phyloP scores from a whole-genome alignment of 2,113 vertebrate species.

The Acrocephalus arundinaceus region DNA sequence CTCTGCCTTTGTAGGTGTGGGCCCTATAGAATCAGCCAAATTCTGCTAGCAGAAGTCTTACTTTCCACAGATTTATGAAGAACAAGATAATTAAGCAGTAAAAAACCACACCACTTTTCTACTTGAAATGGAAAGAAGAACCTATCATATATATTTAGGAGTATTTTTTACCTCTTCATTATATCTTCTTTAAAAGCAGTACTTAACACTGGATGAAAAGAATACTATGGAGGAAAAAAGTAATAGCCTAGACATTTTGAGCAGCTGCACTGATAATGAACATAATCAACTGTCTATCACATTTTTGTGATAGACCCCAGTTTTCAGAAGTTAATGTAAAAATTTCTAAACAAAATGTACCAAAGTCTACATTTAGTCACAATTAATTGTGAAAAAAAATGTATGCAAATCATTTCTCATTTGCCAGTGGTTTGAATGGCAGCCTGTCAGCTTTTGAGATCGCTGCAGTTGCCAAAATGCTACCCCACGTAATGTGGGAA shows the following conservation, averaged over 20 bases:
- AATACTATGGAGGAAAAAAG: neutral
- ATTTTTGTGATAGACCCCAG: neutral
- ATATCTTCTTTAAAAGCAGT: slow-evolving; percentile 19
- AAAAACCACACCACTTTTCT: neutral
- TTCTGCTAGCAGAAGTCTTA: neutral
- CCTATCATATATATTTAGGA: neutral
- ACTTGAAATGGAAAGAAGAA: slow-evolving; percentile 14
- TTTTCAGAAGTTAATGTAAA: slow-evolving; percentile 50
- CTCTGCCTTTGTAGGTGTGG: neutral
- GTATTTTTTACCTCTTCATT: slow-evolving; percentile 1
- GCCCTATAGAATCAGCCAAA: neutral
- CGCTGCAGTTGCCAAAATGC: neutral
- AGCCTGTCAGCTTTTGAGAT: slow-evolving; percentile 24
- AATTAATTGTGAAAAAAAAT: slow-evolving; percentile 51
- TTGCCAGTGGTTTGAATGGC: slow-evolving; percentile 20
- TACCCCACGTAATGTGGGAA: neutral
- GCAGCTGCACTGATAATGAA: slow-evolving; percentile 37
- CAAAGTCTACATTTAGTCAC: slow-evolving; percentile 58
- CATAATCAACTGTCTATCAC: slow-evolving; percentile 39
- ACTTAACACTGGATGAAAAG: slow-evolving; percentile 4
- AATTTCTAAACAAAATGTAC: slow-evolving; percentile 53
- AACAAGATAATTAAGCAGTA: neutral
- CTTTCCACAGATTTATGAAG: neutral
- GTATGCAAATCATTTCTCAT: slow-evolving; percentile 31
- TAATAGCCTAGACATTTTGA: slow-evolving; percentile 23